phyloP scores from a whole-genome alignment of 2,113 vertebrate genomes.

The Oncorhynchus kisutch region DNA sequence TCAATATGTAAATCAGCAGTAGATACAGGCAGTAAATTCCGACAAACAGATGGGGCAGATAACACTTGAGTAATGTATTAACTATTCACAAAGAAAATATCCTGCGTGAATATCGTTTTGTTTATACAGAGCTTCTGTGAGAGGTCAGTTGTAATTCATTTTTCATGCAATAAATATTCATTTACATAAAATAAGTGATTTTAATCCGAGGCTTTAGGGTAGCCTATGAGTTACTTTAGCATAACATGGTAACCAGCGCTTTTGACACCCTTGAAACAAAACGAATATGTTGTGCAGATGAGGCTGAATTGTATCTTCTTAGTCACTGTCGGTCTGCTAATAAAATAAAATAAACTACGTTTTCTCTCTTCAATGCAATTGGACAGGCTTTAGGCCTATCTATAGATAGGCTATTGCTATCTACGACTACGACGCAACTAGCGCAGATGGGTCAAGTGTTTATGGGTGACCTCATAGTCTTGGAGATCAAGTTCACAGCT shows the following conservation, averaged over 20 bases:
- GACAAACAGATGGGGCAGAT: conserved; percentile 67
- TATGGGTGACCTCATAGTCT: conserved; percentile 66
- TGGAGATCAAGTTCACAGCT: conserved; percentile 47
- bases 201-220: no score
- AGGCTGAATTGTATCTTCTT: background rate
- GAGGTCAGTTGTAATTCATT: conserved; percentile 26
- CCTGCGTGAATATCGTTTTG: no score
- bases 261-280: background rate
- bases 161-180: background rate
- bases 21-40: conserved; percentile 57
- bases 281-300: background rate
- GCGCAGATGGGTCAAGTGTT: conserved; percentile 64
- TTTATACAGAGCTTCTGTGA: background rate
- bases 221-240: background rate
- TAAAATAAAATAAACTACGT: no score
- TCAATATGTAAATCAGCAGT: conserved; percentile 50
- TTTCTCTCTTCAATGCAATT: background rate
- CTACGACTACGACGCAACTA: conserved; percentile 62
- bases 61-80: conserved; percentile 41
- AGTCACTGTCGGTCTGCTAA: background rate
- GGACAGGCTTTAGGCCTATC: background rate
- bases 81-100: background rate
- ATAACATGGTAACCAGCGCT: background rate
- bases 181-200: no score
- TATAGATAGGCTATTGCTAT: conserved; percentile 30